Base-by-base conservation (phyloP, 2,797 vertebrate species). In the Etheostoma perlongum region DNA sequence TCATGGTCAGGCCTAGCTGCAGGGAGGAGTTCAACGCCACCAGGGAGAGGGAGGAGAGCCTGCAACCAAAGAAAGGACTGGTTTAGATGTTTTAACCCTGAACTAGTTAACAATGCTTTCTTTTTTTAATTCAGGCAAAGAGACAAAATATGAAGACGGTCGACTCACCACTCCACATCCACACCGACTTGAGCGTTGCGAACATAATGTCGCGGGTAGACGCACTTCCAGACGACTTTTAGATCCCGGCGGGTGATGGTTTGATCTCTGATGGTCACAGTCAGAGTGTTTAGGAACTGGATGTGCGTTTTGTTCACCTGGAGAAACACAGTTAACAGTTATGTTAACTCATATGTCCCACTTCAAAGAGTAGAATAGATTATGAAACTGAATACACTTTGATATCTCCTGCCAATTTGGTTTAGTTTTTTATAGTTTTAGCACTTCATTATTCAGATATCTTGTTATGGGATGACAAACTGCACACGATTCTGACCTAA, bases 241-340 rank as follows among this genome's bases (percentile, higher is more conserved):
- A 93, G 84, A 52, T 93, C 91, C 3, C 76, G 65, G 1, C 92
- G 85, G 67, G 71, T 90, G 70, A 93, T 93, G 6, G 48, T 71
- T 5, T 66, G 44, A 15, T 90, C 81, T 46, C 54, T 81, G 42
- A 27, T 79, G 1, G 78, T 79, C 62, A 93, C 87, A 0, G 30
- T 77, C 66, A 95, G 67, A 15, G 71, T 82, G 79, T 94, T 94
- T 55, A 83, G 81, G 46, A 92, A 87, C 65, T 88, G 82, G 0
- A 92, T 87, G 82, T 95, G 93, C 0, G 91, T 93, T 59, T 78
- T 67, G 75, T 95, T 95, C 14, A 88, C 76, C 95, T 95, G 42
- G 3, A 40, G 10, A 40, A 11, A 40, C 9, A 36, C 36, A 5
- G 27, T 30, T 30, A 5, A 11, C 36, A 40, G 33, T 36, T 10